Base-by-base conservation (phyloP, 2,797 vertebrate species). In the Neomorphus geoffroyi region DNA sequence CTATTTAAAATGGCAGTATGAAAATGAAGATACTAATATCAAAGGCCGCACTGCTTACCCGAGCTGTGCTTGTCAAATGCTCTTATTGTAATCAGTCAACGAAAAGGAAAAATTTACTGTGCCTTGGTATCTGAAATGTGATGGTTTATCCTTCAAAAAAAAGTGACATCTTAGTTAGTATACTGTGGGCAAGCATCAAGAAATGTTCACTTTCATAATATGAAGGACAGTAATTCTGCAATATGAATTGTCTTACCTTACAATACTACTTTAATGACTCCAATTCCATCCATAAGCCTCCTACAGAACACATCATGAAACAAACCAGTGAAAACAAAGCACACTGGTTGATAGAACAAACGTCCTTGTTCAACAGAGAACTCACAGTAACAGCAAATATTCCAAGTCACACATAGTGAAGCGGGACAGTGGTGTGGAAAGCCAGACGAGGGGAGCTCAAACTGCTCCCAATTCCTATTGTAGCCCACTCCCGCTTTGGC, bases 1-100 rank as follows among this genome's bases (percentile, higher is more conserved):
- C 48, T 43, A 48, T 67, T 93, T 93, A 57, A 93, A 95, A 88
- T 13, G 10, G 33, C 27, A 65, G 14, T 24, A 71, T 61, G 80
- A 90, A 92, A 88, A 88, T 4, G 13, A 5, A 74, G 46, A 64
- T 69, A 61, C 32, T 80, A 82, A 54, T 66, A 64, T 17, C 19
- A 84, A 92, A 86, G 43, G 79, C 65, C 64, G 22, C 2, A 57
- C 84, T 79, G 74, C 53, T 65, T 88, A 79, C 26, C 62, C 78
- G 66, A 93, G 32, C 5, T 0, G 1, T 54, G 50, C 23, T 66
- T 80, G 35, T 86, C 80, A 81, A 86, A 81, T 26, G 48, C 27
- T 77, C 9, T 67, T 73, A 67, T 0, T 85, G 57, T 48, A 87
- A 80, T 71, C 53, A 61, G 6, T 14, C 27, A 69, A 3, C n/a